phyloP scores from a whole-genome alignment of 2,113 vertebrate genomes.

The Manacus vitellinus region DNA sequence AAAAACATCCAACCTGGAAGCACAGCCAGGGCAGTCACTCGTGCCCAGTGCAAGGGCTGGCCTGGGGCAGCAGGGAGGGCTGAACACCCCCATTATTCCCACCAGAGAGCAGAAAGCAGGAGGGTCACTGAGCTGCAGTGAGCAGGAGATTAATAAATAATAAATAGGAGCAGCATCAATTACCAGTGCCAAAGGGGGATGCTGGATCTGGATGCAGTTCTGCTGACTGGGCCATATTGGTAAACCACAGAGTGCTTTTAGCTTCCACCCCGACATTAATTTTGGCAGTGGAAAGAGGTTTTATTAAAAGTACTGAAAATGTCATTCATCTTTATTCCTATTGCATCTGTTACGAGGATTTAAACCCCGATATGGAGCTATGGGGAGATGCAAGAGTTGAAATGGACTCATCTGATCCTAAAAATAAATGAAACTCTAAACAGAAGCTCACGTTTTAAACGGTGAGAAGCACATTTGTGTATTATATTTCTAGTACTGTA shows the following conservation, averaged over 20 bases:
- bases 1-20: background rate
- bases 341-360: background rate
- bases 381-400: background rate
- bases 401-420: background rate
- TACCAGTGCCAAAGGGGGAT: background rate
- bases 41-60: background rate
- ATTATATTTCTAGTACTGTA: background rate
- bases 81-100: background rate
- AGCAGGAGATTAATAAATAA: slow-evolving; percentile 24
- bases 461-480: background rate
- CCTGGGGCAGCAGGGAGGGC: background rate
- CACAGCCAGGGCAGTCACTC: background rate
- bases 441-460: background rate
- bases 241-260: slow-evolving; percentile 19
- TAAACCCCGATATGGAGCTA: background rate
- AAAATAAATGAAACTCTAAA: background rate
- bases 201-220: background rate
- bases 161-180: background rate
- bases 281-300: background rate
- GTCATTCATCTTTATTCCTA: background rate
- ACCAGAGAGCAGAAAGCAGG: background rate
- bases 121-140: background rate
- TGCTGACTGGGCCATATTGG: background rate
- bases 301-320: slow-evolving; percentile 5
- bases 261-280: background rate